These are phyloP conservation scores for mouse (Mus musculus) DNA, from an alignment of 2,113 vertebrate genomes.

Conservation along the genomic window GRCm39 chr3:66758001-66758500, in stretches of 20 bases:
- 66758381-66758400: neutral
- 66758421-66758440: neutral
- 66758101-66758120: neutral
- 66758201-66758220: neutral
- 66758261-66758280: neutral
- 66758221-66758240: neutral
- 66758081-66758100: neutral
- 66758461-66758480: neutral
- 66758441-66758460: neutral
- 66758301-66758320: neutral
- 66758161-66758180: conserved; percentile 10
- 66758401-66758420: neutral
- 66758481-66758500: no score
- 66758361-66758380: conserved; percentile 42
- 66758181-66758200: neutral
- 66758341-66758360: neutral
- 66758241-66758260: neutral
- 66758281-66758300: neutral
- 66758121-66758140: neutral
- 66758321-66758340: neutral
- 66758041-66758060: conserved; percentile 10
- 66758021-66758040: conserved; percentile 49
- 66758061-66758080: neutral
- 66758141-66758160: conserved; percentile 37
- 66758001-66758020: conserved; percentile 2